phyloP scores from a whole-genome alignment of 2,113 vertebrate genomes.

The Oxyruncus cristatus region DNA sequence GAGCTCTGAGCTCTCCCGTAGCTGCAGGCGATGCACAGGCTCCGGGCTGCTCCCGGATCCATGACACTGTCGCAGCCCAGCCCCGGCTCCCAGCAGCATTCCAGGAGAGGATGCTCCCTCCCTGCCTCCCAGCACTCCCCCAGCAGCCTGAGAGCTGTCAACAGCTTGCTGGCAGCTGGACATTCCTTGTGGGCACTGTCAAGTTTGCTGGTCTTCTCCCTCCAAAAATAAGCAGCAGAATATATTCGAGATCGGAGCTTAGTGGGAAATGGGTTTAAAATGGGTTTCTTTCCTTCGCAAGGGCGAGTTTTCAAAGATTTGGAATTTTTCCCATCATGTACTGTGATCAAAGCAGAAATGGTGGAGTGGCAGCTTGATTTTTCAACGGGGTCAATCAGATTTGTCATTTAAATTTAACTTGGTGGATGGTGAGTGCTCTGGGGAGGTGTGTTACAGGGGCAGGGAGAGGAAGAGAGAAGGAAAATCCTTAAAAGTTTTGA shows the following conservation, averaged over 20 bases:
- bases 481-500: background rate
- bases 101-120: background rate
- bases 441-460: fast-evolving
- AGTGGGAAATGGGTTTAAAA: background rate
- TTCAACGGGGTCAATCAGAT: background rate
- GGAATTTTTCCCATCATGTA: background rate
- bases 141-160: background rate
- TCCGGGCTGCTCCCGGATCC: conserved; percentile 9
- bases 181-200: conserved; percentile 63
- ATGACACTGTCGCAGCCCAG: background rate
- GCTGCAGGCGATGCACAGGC: conserved; percentile 32
- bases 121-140: background rate
- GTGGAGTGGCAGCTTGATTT: background rate
- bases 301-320: background rate
- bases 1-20: conserved; percentile 13
- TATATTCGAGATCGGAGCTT: background rate
- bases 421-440: background rate
- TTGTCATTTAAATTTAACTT: background rate
- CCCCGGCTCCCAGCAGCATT: background rate
- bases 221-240: conserved; percentile 7
- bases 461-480: background rate
- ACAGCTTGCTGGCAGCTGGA: conserved; percentile 35
- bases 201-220: conserved; percentile 52
- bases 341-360: background rate
- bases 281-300: background rate